Base-by-base conservation (phyloP, 1,140 invertebrate species). In the Ruditapes philippinarum region DNA sequence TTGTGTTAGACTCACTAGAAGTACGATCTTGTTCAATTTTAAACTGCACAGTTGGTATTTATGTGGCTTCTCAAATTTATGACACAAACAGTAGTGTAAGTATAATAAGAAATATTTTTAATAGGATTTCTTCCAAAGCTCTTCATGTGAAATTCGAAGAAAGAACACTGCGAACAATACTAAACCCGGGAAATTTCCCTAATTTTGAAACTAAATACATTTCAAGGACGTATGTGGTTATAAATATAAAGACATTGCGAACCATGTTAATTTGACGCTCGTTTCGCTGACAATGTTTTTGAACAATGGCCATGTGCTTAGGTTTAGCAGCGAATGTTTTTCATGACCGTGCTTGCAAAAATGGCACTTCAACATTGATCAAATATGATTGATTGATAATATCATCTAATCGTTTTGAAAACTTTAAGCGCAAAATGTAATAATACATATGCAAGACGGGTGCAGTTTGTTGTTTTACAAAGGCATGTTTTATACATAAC, bases 321-420 rank as follows among this genome's bases (percentile, higher is more conserved):
- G 22, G 25, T n/a, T n/a, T 9, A 12, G 28, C 0, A 40, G 40
- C 12, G 36, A 65, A 42, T 82, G 80, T n/a, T n/a, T 33, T 45
- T 82, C 42, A 38, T 65, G 38, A 31, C 4, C 12, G 57, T 28
- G 17, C 38, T 45, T 11, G 0, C 80, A 22, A 28, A n/a, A n/a
- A 14, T 65, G 60, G 54, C 57, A 19, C 28, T 45, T 1, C 17
- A 25, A n/a, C 0, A n/a, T 28, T 0, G 36, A 22, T 22, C 36
- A 36, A 49, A 57, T 40, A 33, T 22, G 57, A 68, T 17, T 25
- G 1, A 68, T 65, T 28, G 80, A 82, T 38, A n/a, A 68, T 82
- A 36, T 82, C 80, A 14, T 36, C 80, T 0, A 65, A 82, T 42
- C 51, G 36, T 49, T 82, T 82, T 68, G 60, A 82, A 68, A 82